These are phyloP conservation scores for Drosophila nigricruria DNA, from an alignment of 2,888 invertebrate genomes.

Conservation along the genomic window DNA sequence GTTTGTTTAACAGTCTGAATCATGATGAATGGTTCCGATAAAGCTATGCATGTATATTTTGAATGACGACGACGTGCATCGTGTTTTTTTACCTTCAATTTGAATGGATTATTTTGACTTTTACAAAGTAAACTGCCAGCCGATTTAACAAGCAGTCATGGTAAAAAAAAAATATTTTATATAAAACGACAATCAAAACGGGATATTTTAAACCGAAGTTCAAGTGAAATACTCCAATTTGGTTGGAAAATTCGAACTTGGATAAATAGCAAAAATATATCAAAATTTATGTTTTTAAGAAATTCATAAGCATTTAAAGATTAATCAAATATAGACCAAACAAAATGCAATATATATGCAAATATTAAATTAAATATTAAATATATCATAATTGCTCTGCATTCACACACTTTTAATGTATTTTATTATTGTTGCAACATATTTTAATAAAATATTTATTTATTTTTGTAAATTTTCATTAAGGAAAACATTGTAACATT, in stretches of 20 bases:
- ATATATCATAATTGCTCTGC: not conserved
- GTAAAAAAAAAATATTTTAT: not conserved
- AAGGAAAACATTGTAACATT: too few relatives aligned
- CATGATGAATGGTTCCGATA: constrained; percentile 40
- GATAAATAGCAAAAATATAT: not conserved
- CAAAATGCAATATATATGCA: too few relatives aligned
- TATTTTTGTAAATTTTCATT: too few relatives aligned
- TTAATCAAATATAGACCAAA: not conserved
- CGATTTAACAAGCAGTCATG: constrained; percentile 18
- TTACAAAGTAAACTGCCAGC: constrained; percentile 18
- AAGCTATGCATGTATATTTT: constrained; percentile 8
- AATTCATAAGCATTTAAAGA: not conserved
- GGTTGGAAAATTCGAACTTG: not conserved
- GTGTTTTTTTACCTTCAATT: constrained; percentile 21
- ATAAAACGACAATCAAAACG: not conserved
- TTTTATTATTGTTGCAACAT: too few relatives aligned
- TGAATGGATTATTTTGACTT: constrained; percentile 23
- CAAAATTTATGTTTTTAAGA: not conserved
- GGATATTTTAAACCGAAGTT: not conserved
- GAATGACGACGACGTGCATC: constrained; percentile 3
- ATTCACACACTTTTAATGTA: not conserved
- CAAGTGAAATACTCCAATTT: too few relatives aligned
- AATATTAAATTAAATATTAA: not conserved
- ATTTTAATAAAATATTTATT: too few relatives aligned
- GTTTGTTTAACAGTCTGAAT: constrained; percentile 31